A percentile compares a stretch with the other conserved stretches of the same genome.
phyloP scores from a whole-genome alignment of 2,888 invertebrate genomes.

The Tiliacea aurago region DNA sequence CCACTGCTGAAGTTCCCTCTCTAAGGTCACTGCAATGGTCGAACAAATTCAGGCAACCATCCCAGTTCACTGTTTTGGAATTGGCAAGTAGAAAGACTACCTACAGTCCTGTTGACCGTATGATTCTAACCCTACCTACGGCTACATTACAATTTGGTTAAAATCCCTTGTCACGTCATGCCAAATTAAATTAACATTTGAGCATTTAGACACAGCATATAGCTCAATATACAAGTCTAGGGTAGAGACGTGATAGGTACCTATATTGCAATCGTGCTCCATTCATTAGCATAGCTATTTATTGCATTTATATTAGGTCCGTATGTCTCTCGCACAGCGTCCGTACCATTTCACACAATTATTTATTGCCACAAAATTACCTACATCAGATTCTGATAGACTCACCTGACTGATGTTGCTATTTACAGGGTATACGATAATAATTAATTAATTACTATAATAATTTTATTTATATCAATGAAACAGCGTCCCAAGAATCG shows the following conservation, averaged over 20 bases:
- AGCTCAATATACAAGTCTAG: slow-evolving; percentile 40
- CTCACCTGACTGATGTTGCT: slow-evolving; percentile 7
- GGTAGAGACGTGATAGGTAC: slow-evolving; percentile 36
- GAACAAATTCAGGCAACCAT: not conserved
- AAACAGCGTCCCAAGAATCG: slow-evolving; percentile 39
- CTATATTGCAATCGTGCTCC: slow-evolving; percentile 45
- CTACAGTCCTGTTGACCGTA: not conserved
- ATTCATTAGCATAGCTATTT: slow-evolving; percentile 56
- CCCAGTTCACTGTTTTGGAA: not conserved
- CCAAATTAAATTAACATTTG: slow-evolving; percentile 29
- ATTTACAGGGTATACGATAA: slow-evolving; percentile 13
- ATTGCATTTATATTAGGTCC: slow-evolving; percentile 36
- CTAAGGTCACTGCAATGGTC: not conserved
- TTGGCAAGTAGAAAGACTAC: not conserved
- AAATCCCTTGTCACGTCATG: slow-evolving; percentile 1
- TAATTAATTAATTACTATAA: slow-evolving; percentile 22
- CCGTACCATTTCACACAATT: not conserved
- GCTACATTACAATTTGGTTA: too few species aligned
- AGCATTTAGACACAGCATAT: slow-evolving; percentile 16
- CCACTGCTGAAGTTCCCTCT: not conserved
- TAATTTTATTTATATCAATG: slow-evolving; percentile 48
- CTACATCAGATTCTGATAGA: not conserved
- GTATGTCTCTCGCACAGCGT: slow-evolving; percentile 16
- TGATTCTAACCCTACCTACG: not conserved
- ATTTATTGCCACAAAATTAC: slow-evolving; percentile 12